Base-by-base conservation (phyloP, 1,140 invertebrate species). In the Polypedilum vanderplanki region DNA sequence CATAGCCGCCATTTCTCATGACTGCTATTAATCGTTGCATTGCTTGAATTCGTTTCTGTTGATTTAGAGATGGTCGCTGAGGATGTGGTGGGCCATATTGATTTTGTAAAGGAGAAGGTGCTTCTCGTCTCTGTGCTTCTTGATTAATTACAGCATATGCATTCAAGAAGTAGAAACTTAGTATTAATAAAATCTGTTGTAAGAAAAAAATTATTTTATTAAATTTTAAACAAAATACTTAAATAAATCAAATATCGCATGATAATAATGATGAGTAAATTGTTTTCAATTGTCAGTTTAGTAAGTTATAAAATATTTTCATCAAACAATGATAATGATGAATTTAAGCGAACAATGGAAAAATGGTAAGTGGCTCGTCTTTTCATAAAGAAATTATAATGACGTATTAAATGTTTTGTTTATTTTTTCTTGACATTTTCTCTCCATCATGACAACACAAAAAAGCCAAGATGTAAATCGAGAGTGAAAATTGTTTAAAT, bases 61-160 rank as follows among this genome's bases (percentile, higher is more conserved):
- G 65, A 70, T 70, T 18, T 8, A 18, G 12, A 2, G 18, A n/a
- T 1, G 65, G 17, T 20, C 17, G 3, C 20, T 70, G 64, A 17
- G 7, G 64, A 1, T 67, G 65, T 70, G 65, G 65, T 70, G 65
- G 65, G 20, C 65, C 65, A 70, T 70, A 70, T 70, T 70, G 12
- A n/a, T n/a, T 70, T 22, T 70, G 65, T 20, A 18, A 9, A 22
- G 17, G 17, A 8, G 18, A n/a, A 18, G 65, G 65, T 18, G 65
- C 65, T 70, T 70, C 65, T 18, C 65, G 65, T 70, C 65, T 70
- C 20, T 70, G 65, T 70, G 65, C 65, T 70, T 70, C 65, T 70
- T 70, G 65, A 70, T 70, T 70, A 70, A 70, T 20, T 9, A 70
- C 65, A 70, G 65, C 65, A 70, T 18, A 3, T 7, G 10, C 65